phyloP scores from a whole-genome alignment of 2,797 vertebrate species.

The Lepus oiostolus region DNA sequence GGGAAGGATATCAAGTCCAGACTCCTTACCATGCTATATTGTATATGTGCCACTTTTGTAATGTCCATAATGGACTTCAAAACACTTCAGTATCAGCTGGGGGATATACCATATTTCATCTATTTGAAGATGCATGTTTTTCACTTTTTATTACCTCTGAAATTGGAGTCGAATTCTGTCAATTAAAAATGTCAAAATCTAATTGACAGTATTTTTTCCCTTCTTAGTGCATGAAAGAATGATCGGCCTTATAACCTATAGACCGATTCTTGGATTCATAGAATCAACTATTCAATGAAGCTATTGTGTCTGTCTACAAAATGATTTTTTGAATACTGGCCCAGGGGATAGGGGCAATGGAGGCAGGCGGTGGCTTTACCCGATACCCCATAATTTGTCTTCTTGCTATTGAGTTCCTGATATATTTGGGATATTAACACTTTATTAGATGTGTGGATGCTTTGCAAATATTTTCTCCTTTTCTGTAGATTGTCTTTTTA shows the following conservation, averaged over 20 bases:
- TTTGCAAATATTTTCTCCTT: too few species aligned
- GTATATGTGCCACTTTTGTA: neutral
- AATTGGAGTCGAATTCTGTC: constrained; percentile 32
- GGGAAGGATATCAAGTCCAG: constrained; percentile 8
- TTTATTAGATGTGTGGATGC: too few species aligned
- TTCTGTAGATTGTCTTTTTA: too few species aligned
- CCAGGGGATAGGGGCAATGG: neutral
- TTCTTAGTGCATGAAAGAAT: constrained; percentile 2
- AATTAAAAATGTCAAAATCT: constrained; percentile 40
- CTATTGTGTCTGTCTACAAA: constrained; percentile 7
- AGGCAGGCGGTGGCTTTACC: neutral
- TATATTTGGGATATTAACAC: too few species aligned
- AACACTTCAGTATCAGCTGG: constrained; percentile 6
- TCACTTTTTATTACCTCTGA: constrained; percentile 38
- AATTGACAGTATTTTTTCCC: constrained; percentile 4
- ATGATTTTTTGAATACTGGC: constrained; percentile 25
- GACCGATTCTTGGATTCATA: neutral
- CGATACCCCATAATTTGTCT: too few species aligned
- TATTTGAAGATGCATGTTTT: constrained; percentile 39
- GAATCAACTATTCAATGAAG: constrained; percentile 63
- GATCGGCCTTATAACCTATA: neutral
- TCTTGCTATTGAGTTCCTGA: too few species aligned
- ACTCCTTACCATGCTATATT: constrained; percentile 24
- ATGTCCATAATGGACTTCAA: constrained; percentile 38
- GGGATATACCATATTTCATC: constrained; percentile 20